Evolutionary conservation across 2,888 invertebrate genomes (phyloP), one percentile per base, ranked within the genome.

Genomic region (Mesorhabditis belari): DNA sequence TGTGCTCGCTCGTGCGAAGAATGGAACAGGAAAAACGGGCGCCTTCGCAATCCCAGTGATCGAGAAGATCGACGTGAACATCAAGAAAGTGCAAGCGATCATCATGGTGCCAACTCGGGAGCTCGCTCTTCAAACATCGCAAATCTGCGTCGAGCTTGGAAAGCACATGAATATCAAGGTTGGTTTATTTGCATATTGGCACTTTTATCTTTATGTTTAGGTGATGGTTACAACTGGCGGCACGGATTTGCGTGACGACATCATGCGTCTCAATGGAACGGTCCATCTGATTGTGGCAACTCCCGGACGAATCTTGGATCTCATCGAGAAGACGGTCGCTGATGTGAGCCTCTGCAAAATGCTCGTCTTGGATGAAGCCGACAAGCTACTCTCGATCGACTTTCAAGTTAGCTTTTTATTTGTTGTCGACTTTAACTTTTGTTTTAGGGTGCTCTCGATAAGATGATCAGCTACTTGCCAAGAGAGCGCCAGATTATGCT

Each of bases 161-260:
- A 96, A 96, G 85, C 95, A 98, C 85, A 88, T 95, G 86, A 89
- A 91, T 82, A 88, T 93, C 80, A 90, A 94, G 83, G 77, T 77
- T 29, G n/a, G n/a, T n/a, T n/a, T n/a, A n/a, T n/a, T n/a, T 58
- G 35, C 59, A n/a, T 57, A 57, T n/a, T 17, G 2, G 26, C 25
- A 23, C 27, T 12, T 23, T 23, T 35, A 27, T 4, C 23, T 21
- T 2, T 52, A 27, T 12, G 21, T 68, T 35, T 24, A 77, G 76
- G 92, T 95, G 74, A 98, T 98, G 98, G 98, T 98, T 69, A 96
- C 96, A 77, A 98, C 98, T 74, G 98, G 98, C 82, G 98, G 98
- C 79, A 98, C 96, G 76, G 85, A 85, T 79, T 82, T 86, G 23
- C 89, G 94, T 82, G 96, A 98, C 85, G 98, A 98, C 85, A 98